Evolutionary conservation across 2,888 invertebrate genomes (phyloP), one percentile per base, ranked within the genome.

Genomic region (Drosophila setosimentum): DNA sequence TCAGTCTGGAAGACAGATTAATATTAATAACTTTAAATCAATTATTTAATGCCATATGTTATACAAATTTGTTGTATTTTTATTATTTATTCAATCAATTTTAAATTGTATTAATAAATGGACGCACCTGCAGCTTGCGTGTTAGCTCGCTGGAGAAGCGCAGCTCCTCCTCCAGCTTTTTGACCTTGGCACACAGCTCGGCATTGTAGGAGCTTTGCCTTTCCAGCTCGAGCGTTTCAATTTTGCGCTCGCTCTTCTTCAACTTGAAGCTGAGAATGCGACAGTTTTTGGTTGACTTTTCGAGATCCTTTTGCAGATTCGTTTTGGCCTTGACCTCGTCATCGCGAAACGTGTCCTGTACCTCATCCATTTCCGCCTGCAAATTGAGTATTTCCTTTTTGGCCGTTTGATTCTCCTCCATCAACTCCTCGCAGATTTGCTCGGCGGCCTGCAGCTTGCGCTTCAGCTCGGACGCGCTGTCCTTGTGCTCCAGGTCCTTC

Each of bases 341-440:
- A 92, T 99, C 99, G 94, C 97, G 95, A 93, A 98, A 98, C 92
- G 97, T 98, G 92, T 99, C 99, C 92, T 99, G 99, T 96, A 99
- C 96, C 93, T 99, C 99, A 91, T 99, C 99, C 93, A 99, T 98
- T 94, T 99, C 99, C 78, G 98, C 97, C 92, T 99, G 99, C 90
- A 99, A 94, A 90, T 98, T 98, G 40, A 97, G 94, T 62, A 99
- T 95, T 93, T 99, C 99, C 82, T 97, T 97, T 92, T 98, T 98
- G 94, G 98, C 97, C 80, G 97, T 97, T 91, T 98, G 97, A 93
- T 99, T 99, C 93, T 99, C 99, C 90, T 99, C 98, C 96, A 98
- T 97, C 50, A 99, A 94, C 88, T 98, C 98, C 92, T 98, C 98
- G 92, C 98, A 98, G 32, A 98, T 94, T 13, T 96, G 96, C 93